Base-by-base conservation (phyloP, 2,888 invertebrate genomes). In the Dryobota labecula region DNA sequence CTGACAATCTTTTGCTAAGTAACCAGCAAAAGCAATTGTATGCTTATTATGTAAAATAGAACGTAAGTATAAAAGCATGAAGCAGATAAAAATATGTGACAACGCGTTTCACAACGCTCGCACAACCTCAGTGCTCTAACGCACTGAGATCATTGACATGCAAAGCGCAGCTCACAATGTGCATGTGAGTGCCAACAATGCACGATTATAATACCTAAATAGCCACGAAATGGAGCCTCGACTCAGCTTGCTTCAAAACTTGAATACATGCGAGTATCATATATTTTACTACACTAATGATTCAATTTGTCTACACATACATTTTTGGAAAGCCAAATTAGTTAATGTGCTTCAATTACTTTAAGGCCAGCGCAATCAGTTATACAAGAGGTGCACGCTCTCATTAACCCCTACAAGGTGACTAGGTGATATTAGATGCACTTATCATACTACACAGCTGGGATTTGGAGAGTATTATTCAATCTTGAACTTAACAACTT, bases 111-210 rank as follows among this genome's bases (percentile, higher is more conserved):
- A 61, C 76, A 80, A 80, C 74, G 57, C 65, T 75, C 70, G 72
- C 69, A 61, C 78, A 70, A 78, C 69, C 75, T 84, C 76, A 66
- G 58, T 73, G 76, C 80, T 82, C 76, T 73, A 79, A 72, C 73
- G 63, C 76, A 76, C 54, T 57, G 78, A 78, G 83, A 86, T 82
- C 86, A 84, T 87, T 85, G 84, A 84, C 80, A 88, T 86, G 85
- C 82, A 84, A 84, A 87, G 82, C 73, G 76, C 69, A 67, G 69
- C 74, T 73, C 57, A 65, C 78, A 70, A 76, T 75, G 70, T 74
- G 70, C 71, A 82, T 80, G 62, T 78, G 70, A 84, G 74, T 84
- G 80, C 80, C 84, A 84, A 84, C 80, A 78, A 78, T 78, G 58
- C 69, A 54, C 78, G 69, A 84, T 80, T 76, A 80, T 64, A 71